These are phyloP conservation scores for Campylorhamphus procurvoides DNA, from an alignment of 2,113 vertebrate genomes.

Conservation along the genomic window DNA sequence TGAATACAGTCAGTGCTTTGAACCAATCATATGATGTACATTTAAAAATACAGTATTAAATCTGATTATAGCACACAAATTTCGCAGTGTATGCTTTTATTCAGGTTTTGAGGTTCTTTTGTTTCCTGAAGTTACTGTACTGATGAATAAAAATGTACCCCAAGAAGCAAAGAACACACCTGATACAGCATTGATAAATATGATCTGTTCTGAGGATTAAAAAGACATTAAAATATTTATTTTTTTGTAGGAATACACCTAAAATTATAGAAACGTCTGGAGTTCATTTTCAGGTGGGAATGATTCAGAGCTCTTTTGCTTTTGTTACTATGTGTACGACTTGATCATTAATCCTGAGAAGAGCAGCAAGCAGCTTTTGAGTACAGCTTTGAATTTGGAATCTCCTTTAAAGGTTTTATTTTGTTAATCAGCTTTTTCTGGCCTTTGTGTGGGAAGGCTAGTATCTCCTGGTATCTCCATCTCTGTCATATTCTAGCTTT, in stretches of 20 bases:
- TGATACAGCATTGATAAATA: not conserved
- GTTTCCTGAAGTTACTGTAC: not conserved
- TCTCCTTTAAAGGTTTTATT: not conserved
- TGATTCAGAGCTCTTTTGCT: not conserved
- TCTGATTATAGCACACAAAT: not conserved
- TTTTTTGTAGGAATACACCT: slow-evolving; percentile 81
- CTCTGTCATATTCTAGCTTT: not conserved
- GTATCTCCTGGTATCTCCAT: not conserved
- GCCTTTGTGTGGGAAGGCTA: not conserved
- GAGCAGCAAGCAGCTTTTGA: not conserved
- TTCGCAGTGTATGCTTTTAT: not conserved
- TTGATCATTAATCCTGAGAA: not conserved
- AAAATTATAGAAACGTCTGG: slow-evolving; percentile 97
- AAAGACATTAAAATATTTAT: not conserved
- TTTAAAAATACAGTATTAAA: not conserved
- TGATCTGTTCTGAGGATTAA: not conserved
- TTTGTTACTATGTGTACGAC: not conserved
- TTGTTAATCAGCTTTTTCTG: not conserved
- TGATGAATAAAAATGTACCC: not conserved
- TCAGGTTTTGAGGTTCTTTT: not conserved
- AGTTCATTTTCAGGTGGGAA: slow-evolving; percentile 95
- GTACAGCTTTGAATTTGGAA: not conserved
- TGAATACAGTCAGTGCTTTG: not conserved
- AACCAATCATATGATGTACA: not conserved
- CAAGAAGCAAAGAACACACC: not conserved